phyloP scores from a whole-genome alignment of 64 coral and sea anemone species.

The Cladopsammia gracilis region DNA sequence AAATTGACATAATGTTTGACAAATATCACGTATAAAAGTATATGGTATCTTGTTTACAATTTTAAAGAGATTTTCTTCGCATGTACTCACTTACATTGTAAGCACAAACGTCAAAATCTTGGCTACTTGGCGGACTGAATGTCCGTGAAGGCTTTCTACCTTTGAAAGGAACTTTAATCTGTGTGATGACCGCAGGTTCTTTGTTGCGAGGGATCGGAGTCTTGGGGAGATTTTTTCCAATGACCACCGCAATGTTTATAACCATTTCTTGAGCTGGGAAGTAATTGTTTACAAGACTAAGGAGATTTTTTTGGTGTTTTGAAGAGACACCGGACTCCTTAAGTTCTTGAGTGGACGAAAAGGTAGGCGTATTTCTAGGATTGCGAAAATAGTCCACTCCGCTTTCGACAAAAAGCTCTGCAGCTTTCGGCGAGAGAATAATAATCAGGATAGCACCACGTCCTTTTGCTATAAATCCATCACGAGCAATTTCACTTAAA shows the following conservation, averaged over 20 bases:
- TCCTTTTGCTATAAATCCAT: slow-evolving; percentile 84
- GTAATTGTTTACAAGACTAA: slow-evolving; percentile 74
- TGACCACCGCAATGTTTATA: slow-evolving; percentile 92
- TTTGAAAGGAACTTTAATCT: slow-evolving; percentile 80
- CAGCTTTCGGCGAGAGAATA: slow-evolving; percentile 89
- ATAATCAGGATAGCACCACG: slow-evolving; percentile 92
- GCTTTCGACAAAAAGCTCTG: slow-evolving; percentile 92
- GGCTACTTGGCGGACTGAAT: slow-evolving; percentile 69
- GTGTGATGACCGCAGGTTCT: slow-evolving; percentile 84
- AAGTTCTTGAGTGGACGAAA: slow-evolving; percentile 83
- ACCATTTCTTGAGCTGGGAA: slow-evolving; percentile 86
- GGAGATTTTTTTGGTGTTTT: slow-evolving; percentile 86
- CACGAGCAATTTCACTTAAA: slow-evolving; percentile 79
- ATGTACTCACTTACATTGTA: background rate
- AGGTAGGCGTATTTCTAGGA: slow-evolving; percentile 85
- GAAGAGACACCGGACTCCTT: slow-evolving; percentile 76
- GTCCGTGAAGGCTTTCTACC: slow-evolving; percentile 37
- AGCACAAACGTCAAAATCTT: slow-evolving; percentile 23
- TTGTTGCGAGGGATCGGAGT: slow-evolving; percentile 89
- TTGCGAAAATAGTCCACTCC: slow-evolving; percentile 90
- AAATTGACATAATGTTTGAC: background rate
- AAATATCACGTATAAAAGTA: background rate
- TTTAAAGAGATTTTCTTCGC: slow-evolving; percentile 57
- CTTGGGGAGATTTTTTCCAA: slow-evolving; percentile 77
- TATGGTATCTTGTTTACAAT: background rate